Evolutionary conservation across 2,797 vertebrate genomes (phyloP), one percentile per base, ranked within the genome.

Genomic region (Lophius americanus): DNA sequence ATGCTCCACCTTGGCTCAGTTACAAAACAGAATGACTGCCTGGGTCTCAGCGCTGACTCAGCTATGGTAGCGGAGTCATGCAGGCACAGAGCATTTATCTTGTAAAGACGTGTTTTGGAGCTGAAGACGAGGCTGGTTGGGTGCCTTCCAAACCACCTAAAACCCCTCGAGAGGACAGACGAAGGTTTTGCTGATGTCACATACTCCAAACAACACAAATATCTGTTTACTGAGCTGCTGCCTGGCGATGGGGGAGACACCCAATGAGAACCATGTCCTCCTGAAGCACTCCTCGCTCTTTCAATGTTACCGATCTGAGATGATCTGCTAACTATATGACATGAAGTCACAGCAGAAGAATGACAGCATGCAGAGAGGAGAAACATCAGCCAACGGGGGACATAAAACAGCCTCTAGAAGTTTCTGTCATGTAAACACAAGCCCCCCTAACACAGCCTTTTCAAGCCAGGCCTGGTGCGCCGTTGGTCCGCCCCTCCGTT

Each of bases 1-100:
- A 61, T 6, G 23, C 70, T 50, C 43, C 46, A 50, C 38, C 54
- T 47, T 51, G 59, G 62, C 33, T 60, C 59, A 12, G 32, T 39
- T 48, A 48, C 47, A 48, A 35, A 51, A 60, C 3, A 11, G 53
- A 56, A 14, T 6, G 43, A 13, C 42, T 7, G 52, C 51, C 3
- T 6, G 9, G 44, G 55, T 39, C 59, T 64, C 44, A 56, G 58
- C 35, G 64, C 60, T 64, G 67, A 71, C 63, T 78, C 77, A 58
- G 70, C 55, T 59, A 11, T 43, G 65, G 70, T 75, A 60, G 56
- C 59, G 68, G 7, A 55, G 53, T 2, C 8, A 60, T 48, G 53
- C 61, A 42, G 60, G 55, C 49, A 53, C 35, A 32, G 55, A 35
- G 3, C 2, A 73, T 80, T 75, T 37, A 68, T 80, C 57, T 51